Evolutionary conservation across 1,140 invertebrate species (phyloP).

Genomic region (Samia ricini): DNA sequence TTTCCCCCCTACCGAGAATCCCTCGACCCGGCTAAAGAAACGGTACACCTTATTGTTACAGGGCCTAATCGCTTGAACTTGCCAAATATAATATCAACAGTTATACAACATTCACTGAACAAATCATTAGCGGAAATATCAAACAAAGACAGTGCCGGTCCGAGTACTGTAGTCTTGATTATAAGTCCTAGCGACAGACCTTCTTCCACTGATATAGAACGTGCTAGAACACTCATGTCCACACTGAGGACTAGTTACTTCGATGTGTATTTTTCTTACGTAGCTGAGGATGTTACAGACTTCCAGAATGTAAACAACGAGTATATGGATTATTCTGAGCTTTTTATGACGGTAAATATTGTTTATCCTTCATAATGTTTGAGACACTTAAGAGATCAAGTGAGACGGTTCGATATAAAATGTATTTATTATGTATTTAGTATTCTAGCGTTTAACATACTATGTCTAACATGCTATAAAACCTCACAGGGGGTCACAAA

Average conservation of each 20-base stretch:
- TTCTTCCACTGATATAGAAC: constrained; percentile 54
- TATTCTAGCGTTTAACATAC: too few species aligned
- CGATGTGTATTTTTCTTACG: constrained; percentile 68
- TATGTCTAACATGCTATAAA: too few species aligned
- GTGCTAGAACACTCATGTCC: constrained; percentile 51
- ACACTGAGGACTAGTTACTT: constrained; percentile 56
- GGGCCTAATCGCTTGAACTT: constrained; percentile 67
- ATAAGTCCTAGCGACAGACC: constrained; percentile 59
- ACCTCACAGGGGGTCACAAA: too few species aligned
- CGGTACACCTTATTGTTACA: neutral
- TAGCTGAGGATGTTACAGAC: constrained; percentile 47
- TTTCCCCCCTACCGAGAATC: too few species aligned
- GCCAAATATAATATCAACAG: constrained; percentile 58
- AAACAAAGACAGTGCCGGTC: constrained; percentile 43
- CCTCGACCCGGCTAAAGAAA: too few species aligned
- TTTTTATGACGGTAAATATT: constrained; percentile 55
- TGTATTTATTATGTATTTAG: too few species aligned
- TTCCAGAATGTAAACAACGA: constrained; percentile 64
- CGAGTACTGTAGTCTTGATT: constrained; percentile 61
- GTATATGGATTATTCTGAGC: constrained; percentile 65
- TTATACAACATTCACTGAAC: constrained; percentile 54
- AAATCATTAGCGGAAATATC: constrained; percentile 44
- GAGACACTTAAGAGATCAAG: too few species aligned
- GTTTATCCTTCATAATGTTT: too few species aligned
- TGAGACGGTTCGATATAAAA: too few species aligned